Conservation (phyloP, 2,888 invertebrate species). For the Drosophila basisetae region DNA sequence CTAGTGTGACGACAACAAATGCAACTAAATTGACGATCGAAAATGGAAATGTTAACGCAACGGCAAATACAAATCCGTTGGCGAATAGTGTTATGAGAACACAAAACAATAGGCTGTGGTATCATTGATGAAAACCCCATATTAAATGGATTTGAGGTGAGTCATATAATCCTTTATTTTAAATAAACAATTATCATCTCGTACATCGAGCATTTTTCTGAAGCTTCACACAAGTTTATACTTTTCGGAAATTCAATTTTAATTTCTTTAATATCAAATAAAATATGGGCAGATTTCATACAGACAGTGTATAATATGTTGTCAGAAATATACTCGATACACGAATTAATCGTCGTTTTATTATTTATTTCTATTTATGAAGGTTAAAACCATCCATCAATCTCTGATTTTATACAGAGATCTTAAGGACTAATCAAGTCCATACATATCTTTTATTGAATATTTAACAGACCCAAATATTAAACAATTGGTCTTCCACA, state of each 20-base stretch:
- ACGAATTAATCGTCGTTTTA: background rate
- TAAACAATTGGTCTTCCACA: background rate
- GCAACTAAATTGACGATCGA: slow-evolving; percentile 53
- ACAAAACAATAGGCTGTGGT: slow-evolving; percentile 84
- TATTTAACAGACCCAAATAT: background rate
- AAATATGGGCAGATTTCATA: background rate
- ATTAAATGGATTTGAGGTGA: slow-evolving; percentile 83
- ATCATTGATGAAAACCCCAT: slow-evolving; percentile 83
- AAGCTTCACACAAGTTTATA: too few relatives aligned
- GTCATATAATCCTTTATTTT: slow-evolving; percentile 23
- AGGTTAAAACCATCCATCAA: too few relatives aligned
- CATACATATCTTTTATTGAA: background rate
- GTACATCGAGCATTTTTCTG: background rate
- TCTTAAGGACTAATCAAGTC: background rate
- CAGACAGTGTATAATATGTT: background rate
- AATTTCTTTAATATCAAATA: background rate
- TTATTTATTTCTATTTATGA: background rate
- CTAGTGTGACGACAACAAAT: slow-evolving; percentile 44
- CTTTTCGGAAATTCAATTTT: background rate
- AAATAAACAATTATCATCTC: background rate
- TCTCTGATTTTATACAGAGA: too few relatives aligned
- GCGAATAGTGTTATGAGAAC: slow-evolving; percentile 63
- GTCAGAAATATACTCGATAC: background rate
- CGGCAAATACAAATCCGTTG: slow-evolving; percentile 37
- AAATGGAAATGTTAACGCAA: slow-evolving; percentile 43